Base-by-base conservation (phyloP, 2,797 vertebrate genomes). In the Hirundo rustica region DNA sequence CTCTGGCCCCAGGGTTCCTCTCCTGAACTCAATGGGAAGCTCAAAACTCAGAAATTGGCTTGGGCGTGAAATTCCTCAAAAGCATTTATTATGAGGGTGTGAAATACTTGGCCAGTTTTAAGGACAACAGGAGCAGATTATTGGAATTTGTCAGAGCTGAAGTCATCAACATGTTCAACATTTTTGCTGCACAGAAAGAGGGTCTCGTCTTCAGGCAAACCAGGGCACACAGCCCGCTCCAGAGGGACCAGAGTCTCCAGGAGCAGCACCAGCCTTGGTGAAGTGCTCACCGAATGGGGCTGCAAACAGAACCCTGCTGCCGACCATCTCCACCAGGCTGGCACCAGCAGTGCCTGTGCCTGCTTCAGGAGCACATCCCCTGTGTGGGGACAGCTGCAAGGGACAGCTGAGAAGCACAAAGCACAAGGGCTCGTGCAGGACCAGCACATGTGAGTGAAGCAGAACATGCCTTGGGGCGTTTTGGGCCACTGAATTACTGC, bases 401-500 rank as follows among this genome's bases (percentile, higher is more conserved):
- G 2, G 18, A 66, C 67, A 62, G 11, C 60, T 22, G 58, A 21
- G 48, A 2, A 53, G 54, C 13, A 5, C 34, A 20, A 60, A 42
- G 53, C 34, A 64, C 15, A 40, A 8, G 44, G 51, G 44, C n/a
- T 54, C 27, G 12, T 50, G 85, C 42, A 61, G 50, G 29, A 61
- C 23, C 61, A 40, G 70, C 58, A 48, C 2, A 38, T 11, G 16
- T 2, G 1, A 50, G n/a, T 7, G 57, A 87, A 77, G 32, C 40
- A 72, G n/a, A 74, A 32, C 10, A 0, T 6, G 38, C 4, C 1
- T 1, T 20, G 21, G 11, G 36, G 45, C 0, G 0, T 74, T 62
- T 27, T 30, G 32, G 85, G 45, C 53, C 42, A 32, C 15, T 45
- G n/a, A 77, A 36, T 0, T 1, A 38, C 62, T 62, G 64, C 60